Base-by-base conservation (phyloP, 2,113 vertebrate species). In the Lepisosteus oculatus region DNA sequence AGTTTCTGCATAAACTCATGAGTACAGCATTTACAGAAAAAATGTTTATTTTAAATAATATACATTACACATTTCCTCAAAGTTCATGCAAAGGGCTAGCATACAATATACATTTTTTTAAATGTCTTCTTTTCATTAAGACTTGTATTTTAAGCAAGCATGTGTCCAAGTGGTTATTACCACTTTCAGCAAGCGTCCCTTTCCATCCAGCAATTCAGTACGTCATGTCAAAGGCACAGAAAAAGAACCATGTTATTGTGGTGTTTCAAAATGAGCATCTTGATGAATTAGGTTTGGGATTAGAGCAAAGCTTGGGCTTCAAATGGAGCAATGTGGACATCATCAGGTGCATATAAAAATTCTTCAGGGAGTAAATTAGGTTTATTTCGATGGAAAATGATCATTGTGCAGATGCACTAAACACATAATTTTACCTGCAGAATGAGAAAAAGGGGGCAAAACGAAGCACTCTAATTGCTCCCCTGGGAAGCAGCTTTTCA, bases 271-370 rank as follows among this genome's bases (percentile, higher is more conserved):
- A 47, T 44, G 6, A 3, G 2, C 42, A n/a, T 43, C 6, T 11
- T 67, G 66, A 67, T 45, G 66, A 56, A 72, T 65, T 45, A 43
- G 55, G 43, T 17, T 7, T 47, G 43, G 55, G 64, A 61, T 61
- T 67, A 67, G 55, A 67, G 63, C 70, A 51, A 14, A 14, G 61
- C 64, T 9, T 12, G 29, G 47, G 45, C 55, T 54, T 71, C 45
- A 42, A 3, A 13, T n/a, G 7, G 8, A 51, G 56, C 15, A 43
- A 3, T 0, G 6, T 4, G 65, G 44, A 67, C 65, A 43, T 73
- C 72, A 62, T 13, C 56, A 45, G 56, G 11, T 55, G 29, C 56
- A 61, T 67, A 55, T 51, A 5, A 67, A 67, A 51, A 6, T 45
- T 65, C 56, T 9, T 17, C 6, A 66, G 56, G 17, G 42, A 45